These are phyloP conservation scores for Tortrix viridana DNA, from an alignment of 2,888 invertebrate genomes.

Conservation along the genomic window DNA sequence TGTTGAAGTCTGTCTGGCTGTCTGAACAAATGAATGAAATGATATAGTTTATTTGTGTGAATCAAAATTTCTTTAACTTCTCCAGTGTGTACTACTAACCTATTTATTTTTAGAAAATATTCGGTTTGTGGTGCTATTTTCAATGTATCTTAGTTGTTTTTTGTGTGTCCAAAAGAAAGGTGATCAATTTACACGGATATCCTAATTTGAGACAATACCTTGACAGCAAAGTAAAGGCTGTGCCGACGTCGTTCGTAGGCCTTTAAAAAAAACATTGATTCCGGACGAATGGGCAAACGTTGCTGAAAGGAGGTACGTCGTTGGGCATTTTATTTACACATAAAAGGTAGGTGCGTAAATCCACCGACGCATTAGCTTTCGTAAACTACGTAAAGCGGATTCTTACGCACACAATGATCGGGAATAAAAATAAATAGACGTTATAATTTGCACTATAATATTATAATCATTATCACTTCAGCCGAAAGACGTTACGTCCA, in stretches of 20 bases:
- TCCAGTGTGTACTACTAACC: too few species aligned
- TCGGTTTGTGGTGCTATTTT: too few species aligned
- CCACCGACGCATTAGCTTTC: constrained; percentile 39
- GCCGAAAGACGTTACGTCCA: too few species aligned
- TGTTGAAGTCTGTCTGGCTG: too few species aligned
- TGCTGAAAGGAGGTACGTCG: constrained; percentile 44
- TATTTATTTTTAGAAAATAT: too few species aligned
- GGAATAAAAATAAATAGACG: too few species aligned
- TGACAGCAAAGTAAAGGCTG: neutral
- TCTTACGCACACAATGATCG: neutral
- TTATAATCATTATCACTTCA: too few species aligned
- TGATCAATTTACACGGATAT: constrained; percentile 14
- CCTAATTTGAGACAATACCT: constrained; percentile 27
- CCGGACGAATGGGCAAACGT: constrained; percentile 52
- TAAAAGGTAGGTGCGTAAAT: constrained; percentile 42
- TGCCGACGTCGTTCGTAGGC: constrained; percentile 30
- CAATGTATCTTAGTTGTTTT: neutral
- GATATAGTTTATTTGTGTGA: too few species aligned
- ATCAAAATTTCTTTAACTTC: too few species aligned
- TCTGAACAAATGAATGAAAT: too few species aligned
- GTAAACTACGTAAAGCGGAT: constrained; percentile 14
- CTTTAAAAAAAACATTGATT: constrained; percentile 53
- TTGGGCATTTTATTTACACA: constrained; percentile 39
- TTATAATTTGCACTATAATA: too few species aligned
- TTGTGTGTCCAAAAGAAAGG: constrained; percentile 12